Percentiles rank a stretch among this genome's conserved stretches.
Evolutionary conservation across 2,113 vertebrate species (phyloP).

Genomic region (Forbesichthys agassizii): DNA sequence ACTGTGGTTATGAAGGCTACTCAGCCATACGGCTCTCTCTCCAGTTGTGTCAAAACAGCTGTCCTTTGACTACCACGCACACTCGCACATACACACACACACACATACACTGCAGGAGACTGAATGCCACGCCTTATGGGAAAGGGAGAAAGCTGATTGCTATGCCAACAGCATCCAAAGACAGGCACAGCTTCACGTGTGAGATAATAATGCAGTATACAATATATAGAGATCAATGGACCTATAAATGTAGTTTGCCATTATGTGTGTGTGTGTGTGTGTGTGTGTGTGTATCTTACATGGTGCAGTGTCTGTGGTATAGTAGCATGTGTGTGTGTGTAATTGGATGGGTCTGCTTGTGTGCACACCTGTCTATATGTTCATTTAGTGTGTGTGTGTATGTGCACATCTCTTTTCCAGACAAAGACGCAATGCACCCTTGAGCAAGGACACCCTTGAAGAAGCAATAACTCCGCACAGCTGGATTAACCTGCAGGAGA

Average conservation of each 20-base stretch:
- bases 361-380: not conserved
- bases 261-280: not conserved
- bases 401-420: slow-evolving; percentile 3
- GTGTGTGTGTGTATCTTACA: not conserved
- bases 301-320: slow-evolving; percentile 1
- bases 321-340: not conserved
- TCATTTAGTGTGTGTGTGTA: not conserved
- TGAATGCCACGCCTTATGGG: slow-evolving; percentile 41
- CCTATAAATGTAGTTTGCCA: not conserved
- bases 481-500: slow-evolving; percentile 55
- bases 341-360: not conserved
- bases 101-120: slow-evolving; percentile 5
- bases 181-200: slow-evolving; percentile 29
- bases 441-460: slow-evolving; percentile 56
- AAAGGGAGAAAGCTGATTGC: slow-evolving; percentile 39
- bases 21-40: not conserved
- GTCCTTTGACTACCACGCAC: slow-evolving; percentile 19
- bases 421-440: slow-evolving; percentile 48
- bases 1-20: not conserved
- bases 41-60: not conserved
- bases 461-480: slow-evolving; percentile 66
- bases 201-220: slow-evolving; percentile 42
- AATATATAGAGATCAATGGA: slow-evolving; percentile 31
- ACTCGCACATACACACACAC: slow-evolving; percentile 8
- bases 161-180: slow-evolving; percentile 45